Percentiles rank a stretch among this genome's conserved stretches.
These are phyloP conservation scores for Misgurnus anguillicaudatus DNA, from an alignment of 2,113 vertebrate genomes.

Conservation along the genomic window DNA sequence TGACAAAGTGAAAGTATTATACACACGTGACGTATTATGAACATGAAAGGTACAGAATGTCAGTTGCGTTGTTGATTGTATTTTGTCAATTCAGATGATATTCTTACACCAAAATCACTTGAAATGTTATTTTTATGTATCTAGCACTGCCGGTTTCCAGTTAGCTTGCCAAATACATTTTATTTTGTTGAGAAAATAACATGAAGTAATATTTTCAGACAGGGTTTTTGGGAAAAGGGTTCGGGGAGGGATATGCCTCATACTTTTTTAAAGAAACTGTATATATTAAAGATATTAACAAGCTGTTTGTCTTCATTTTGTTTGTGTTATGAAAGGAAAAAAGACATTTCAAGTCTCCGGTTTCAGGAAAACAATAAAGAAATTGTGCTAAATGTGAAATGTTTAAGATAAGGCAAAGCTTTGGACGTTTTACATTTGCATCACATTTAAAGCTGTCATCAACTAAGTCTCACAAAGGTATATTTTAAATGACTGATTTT, in stretches of 20 bases:
- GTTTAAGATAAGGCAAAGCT: background rate
- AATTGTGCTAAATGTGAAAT: background rate
- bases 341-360: background rate
- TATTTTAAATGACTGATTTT: constrained; percentile 8
- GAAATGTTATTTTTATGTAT: constrained; percentile 83
- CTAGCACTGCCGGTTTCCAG: constrained; percentile 88
- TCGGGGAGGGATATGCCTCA: constrained; percentile 59
- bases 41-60: constrained; percentile 57
- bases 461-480: constrained; percentile 16
- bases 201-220: constrained; percentile 81
- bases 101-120: constrained; percentile 77
- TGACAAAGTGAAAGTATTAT: constrained; percentile 56
- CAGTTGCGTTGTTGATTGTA: constrained; percentile 64
- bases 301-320: constrained; percentile 30
- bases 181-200: constrained; percentile 87
- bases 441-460: background rate
- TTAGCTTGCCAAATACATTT: constrained; percentile 90
- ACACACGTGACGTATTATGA: constrained; percentile 60
- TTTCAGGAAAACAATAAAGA: background rate
- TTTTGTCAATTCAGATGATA: constrained; percentile 72
- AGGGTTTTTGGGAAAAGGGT: constrained; percentile 60
- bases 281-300: constrained; percentile 78
- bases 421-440: constrained; percentile 7
- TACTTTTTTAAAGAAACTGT: constrained; percentile 70
- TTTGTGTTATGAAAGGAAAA: background rate